Evolutionary conservation across 2,797 vertebrate genomes (phyloP).

Genomic region (Sebastes itinus): DNA sequence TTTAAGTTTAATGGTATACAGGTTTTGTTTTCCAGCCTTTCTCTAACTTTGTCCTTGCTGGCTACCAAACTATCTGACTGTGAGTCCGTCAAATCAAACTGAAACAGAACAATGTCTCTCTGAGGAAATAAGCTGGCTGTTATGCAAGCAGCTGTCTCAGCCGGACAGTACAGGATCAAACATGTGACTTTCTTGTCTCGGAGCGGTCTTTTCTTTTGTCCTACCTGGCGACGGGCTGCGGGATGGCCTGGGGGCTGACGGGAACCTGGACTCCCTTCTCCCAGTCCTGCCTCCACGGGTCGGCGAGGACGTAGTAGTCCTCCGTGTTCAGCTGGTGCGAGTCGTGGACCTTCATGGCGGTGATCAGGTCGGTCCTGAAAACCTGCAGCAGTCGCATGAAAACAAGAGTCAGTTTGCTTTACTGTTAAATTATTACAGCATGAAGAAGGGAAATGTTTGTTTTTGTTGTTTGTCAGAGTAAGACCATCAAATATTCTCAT

Average conservation of each 20-base stretch:
- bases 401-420: background rate
- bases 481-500: background rate
- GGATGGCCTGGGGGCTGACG: slow-evolving; percentile 93
- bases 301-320: slow-evolving; percentile 93
- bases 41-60: background rate
- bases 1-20: too few species aligned
- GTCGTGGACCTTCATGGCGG: slow-evolving; percentile 99
- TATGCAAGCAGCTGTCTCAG: too few species aligned
- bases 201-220: background rate
- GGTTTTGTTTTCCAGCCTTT: background rate
- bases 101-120: background rate
- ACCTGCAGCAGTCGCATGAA: slow-evolving; percentile 81
- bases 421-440: background rate
- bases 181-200: background rate
- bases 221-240: slow-evolving; percentile 91
- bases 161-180: background rate
- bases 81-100: background rate
- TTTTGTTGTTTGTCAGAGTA: background rate
- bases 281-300: slow-evolving; percentile 98
- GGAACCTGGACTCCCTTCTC: slow-evolving; percentile 99
- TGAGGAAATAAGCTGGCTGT: background rate
- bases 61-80: background rate
- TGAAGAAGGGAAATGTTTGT: background rate
- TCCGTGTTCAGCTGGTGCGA: slow-evolving; percentile 93
- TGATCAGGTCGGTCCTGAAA: slow-evolving; percentile 98